A percentile compares a stretch with the other conserved stretches of the same genome.
phyloP scores from a whole-genome alignment of 1,140 invertebrate species.

The Formica selysi region DNA sequence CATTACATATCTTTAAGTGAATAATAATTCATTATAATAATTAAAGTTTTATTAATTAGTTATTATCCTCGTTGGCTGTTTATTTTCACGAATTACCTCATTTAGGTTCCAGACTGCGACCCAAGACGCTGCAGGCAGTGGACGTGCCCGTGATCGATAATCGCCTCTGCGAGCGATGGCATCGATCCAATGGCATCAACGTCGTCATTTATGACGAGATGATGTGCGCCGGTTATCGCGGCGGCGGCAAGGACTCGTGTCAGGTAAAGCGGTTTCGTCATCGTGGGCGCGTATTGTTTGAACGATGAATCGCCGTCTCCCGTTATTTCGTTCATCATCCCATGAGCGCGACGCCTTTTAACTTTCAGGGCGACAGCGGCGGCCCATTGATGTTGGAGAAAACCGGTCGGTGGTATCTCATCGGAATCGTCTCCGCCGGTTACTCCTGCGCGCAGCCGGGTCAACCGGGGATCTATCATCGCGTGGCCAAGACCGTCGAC shows the following conservation, averaged over 20 bases:
- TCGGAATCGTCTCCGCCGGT: conserved; percentile 96
- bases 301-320: conserved; percentile 27
- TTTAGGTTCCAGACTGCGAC: conserved; percentile 93
- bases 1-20: not conserved
- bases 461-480: conserved; percentile 97
- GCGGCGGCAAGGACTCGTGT: conserved; percentile 95
- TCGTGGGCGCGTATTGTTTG: conserved; percentile 44
- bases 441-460: conserved; percentile 97
- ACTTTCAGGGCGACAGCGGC: conserved; percentile 93
- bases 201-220: conserved; percentile 98
- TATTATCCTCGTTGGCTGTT: not conserved
- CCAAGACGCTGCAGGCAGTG: conserved; percentile 96
- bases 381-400: conserved; percentile 96
- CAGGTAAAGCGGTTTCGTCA: conserved; percentile 87
- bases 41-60: not conserved
- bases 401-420: conserved; percentile 94
- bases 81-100: not conserved
- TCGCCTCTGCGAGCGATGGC: conserved; percentile 93
- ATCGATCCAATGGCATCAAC: conserved; percentile 94
- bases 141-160: conserved; percentile 97
- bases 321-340: too few species aligned
- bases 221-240: conserved; percentile 98
- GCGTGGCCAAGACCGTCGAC: conserved; percentile 96
- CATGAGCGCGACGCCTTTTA: not conserved
- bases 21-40: conserved; percentile 17